phyloP scores from a whole-genome alignment of 2,888 invertebrate genomes.

The Epirrita christyi region DNA sequence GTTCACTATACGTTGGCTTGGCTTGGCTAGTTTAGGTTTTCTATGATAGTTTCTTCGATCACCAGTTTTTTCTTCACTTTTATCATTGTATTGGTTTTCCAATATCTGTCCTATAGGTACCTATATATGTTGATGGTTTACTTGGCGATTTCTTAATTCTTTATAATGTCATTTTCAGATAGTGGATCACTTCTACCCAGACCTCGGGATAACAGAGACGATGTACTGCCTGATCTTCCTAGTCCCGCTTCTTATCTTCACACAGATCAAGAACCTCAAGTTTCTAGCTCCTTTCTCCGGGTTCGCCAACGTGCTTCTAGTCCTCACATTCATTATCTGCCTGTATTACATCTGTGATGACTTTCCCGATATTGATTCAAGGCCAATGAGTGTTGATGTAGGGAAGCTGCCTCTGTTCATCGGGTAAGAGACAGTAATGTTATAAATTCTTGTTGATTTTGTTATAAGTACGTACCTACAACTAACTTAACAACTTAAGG shows the following conservation, averaged over 20 bases:
- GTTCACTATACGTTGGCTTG: no score
- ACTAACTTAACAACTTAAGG: no score
- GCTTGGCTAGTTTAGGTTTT: no score
- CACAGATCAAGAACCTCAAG: conserved; percentile 89
- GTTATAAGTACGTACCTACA: no score
- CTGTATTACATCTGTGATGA: conserved; percentile 91
- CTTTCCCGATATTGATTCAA: conserved; percentile 70
- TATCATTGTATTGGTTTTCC: no score
- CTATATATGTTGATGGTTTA: no score
- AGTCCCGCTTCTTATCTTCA: conserved; percentile 69
- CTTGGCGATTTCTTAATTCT: no score
- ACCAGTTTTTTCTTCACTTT: no score
- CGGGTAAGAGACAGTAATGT: conserved; percentile 65
- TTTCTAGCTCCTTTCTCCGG: conserved; percentile 95
- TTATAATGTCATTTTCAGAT: conserved; percentile 58
- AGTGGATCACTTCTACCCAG: conserved; percentile 53
- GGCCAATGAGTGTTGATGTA: conserved; percentile 83
- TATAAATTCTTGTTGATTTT: no score
- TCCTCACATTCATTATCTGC: conserved; percentile 91
- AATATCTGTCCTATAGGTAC: no score
- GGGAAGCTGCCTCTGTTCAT: conserved; percentile 93
- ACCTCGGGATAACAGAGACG: conserved; percentile 51
- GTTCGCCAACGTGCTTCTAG: conserved; percentile 92
- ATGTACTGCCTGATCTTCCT: conserved; percentile 73
- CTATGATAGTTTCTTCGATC: no score